Conservation (phyloP, 2,113 vertebrate species). For the Cephalophus harveyi region DNA sequence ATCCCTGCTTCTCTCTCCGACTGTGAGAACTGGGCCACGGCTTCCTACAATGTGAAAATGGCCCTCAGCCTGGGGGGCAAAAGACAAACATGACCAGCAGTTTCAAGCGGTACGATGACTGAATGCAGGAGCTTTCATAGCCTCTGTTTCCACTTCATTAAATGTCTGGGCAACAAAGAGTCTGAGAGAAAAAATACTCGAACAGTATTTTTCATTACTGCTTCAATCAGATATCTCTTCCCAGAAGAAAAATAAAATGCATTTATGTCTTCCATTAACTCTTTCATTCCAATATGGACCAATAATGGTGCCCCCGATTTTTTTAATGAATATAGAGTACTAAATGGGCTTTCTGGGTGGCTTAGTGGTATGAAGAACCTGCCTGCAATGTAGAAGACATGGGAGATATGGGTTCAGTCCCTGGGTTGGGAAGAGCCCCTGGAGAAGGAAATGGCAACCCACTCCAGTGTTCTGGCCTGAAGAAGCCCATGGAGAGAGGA, state of each 20-base stretch:
- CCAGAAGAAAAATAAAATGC: neutral
- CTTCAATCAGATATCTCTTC: neutral
- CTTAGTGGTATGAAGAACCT: neutral
- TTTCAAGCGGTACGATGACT: neutral
- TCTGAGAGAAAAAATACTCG: neutral
- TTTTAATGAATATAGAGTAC: neutral
- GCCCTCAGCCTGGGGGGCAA: neutral
- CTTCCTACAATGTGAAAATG: too few species aligned
- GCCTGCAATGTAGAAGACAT: neutral
- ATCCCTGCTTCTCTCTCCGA: neutral
- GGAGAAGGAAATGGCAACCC: neutral
- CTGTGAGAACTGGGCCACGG: neutral
- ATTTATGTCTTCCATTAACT: neutral
- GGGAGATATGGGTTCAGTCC: neutral
- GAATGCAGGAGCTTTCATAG: rapidly evolving
- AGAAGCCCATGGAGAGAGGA: neutral
- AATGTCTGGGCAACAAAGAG: too few species aligned
- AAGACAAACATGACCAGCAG: neutral
- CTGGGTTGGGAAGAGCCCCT: neutral
- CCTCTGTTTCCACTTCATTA: neutral
- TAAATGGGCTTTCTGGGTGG: neutral
- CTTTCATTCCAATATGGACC: neutral
- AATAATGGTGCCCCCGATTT: neutral
- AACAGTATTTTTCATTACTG: neutral
- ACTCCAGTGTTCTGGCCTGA: neutral